phyloP scores from a whole-genome alignment of 1,140 invertebrate genomes.

The Calephelis virginiensis region DNA sequence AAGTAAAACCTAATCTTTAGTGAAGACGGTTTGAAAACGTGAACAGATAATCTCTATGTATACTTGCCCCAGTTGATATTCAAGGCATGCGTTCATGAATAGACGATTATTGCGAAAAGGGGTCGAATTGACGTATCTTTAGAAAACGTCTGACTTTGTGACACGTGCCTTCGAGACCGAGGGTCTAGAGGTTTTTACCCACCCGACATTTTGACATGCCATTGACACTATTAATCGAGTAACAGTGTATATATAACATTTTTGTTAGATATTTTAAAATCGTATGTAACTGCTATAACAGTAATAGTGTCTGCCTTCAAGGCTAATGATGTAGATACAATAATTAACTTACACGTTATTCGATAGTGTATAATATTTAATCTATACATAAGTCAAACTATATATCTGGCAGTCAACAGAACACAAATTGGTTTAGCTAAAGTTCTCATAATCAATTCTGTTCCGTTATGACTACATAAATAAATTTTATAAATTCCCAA shows the following conservation, averaged over 20 bases:
- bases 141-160: slow-evolving; percentile 39
- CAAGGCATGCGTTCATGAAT: slow-evolving; percentile 52
- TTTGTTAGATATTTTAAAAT: not conserved
- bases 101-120: slow-evolving; percentile 57
- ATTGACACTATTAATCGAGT: slow-evolving; percentile 3
- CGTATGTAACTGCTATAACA: not conserved
- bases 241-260: not conserved
- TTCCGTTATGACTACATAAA: no score
- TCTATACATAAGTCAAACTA: no score
- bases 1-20: not conserved
- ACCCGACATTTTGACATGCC: slow-evolving; percentile 5
- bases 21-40: slow-evolving; percentile 28
- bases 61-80: slow-evolving; percentile 49
- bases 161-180: slow-evolving; percentile 30
- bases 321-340: no score
- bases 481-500: no score
- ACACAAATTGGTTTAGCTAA: no score
- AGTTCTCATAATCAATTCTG: no score
- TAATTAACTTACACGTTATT: no score
- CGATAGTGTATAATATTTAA: no score
- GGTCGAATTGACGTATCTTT: slow-evolving; percentile 55
- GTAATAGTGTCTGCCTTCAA: no score
- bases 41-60: slow-evolving; percentile 41
- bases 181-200: slow-evolving; percentile 24
- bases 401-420: no score